These are phyloP conservation scores for Carapus acus DNA, from an alignment of 2,797 vertebrate genomes.

Conservation along the genomic window DNA sequence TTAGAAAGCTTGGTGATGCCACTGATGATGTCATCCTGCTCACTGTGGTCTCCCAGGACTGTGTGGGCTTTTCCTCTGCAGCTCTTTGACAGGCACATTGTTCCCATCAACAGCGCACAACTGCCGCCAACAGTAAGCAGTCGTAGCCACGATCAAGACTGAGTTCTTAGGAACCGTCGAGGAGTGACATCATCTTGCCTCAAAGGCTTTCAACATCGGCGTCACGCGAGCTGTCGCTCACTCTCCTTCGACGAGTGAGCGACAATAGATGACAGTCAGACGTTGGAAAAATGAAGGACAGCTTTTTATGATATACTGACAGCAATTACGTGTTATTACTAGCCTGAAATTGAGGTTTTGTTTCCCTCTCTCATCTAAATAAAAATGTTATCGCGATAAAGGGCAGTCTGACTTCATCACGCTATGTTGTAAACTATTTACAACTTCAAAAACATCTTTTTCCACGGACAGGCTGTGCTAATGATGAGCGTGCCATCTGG, in stretches of 20 bases:
- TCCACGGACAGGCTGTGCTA: slow-evolving; percentile 37
- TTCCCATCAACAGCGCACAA: background rate
- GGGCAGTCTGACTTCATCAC: slow-evolving; percentile 27
- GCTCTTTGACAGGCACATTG: background rate
- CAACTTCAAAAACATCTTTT: slow-evolving; percentile 36
- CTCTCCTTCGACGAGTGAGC: too few species aligned
- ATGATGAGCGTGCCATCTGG: slow-evolving; percentile 55
- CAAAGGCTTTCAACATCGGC: background rate
- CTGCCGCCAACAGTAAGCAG: background rate
- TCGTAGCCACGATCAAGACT: background rate
- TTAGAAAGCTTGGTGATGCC: background rate
- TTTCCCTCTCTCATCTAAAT: slow-evolving; percentile 35
- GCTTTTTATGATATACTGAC: slow-evolving; percentile 11
- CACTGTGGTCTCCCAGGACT: background rate
- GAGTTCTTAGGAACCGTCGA: too few species aligned
- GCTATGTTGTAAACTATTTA: slow-evolving; percentile 34
- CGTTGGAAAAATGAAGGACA: too few species aligned
- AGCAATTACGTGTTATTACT: slow-evolving; percentile 26
- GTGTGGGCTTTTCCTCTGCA: background rate
- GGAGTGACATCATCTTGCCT: too few species aligned
- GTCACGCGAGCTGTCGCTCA: too few species aligned
- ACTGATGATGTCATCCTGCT: background rate
- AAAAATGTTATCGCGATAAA: slow-evolving; percentile 38
- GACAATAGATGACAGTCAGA: too few species aligned
- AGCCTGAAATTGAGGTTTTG: slow-evolving; percentile 13